Conservation (phyloP, 2,113 vertebrate species). For the Struthio camelus region DNA sequence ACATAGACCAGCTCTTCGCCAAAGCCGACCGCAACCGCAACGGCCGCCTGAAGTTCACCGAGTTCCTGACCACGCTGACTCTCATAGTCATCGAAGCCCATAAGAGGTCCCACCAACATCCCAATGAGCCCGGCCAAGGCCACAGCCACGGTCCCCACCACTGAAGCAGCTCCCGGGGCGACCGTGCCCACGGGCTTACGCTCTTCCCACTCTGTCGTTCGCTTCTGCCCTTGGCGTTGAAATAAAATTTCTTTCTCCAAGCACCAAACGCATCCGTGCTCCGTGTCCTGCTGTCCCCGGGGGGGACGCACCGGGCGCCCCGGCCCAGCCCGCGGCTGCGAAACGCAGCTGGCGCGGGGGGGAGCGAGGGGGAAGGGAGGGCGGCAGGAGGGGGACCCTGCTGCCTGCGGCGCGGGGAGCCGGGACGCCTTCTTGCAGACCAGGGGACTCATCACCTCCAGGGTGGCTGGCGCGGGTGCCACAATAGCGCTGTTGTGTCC, state of each 20-base stretch:
- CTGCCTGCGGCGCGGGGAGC: too few relatives aligned
- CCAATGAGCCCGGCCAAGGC: accelerated
- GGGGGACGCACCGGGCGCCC: accelerated
- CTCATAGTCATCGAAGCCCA: neutral
- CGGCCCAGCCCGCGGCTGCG: accelerated
- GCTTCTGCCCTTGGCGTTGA: neutral
- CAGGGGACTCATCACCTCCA: too few relatives aligned
- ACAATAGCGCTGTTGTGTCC: neutral
- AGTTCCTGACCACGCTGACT: neutral
- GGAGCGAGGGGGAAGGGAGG: neutral
- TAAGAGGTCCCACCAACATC: neutral
- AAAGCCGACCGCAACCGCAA: neutral
- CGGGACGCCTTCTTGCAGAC: neutral
- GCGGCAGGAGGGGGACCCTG: accelerated
- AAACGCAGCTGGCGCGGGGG: too few relatives aligned
- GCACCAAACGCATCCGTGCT: neutral
- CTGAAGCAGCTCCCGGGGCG: neutral
- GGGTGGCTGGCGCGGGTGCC: too few relatives aligned
- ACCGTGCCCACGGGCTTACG: accelerated
- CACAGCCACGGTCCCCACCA: accelerated
- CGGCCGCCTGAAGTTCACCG: neutral
- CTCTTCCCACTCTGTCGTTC: neutral
- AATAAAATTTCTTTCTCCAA: conserved; percentile 12
- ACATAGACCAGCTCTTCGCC: neutral
- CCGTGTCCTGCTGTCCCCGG: neutral